Conservation (phyloP, 2,888 invertebrate species). For the Aricia artaxerxes region DNA sequence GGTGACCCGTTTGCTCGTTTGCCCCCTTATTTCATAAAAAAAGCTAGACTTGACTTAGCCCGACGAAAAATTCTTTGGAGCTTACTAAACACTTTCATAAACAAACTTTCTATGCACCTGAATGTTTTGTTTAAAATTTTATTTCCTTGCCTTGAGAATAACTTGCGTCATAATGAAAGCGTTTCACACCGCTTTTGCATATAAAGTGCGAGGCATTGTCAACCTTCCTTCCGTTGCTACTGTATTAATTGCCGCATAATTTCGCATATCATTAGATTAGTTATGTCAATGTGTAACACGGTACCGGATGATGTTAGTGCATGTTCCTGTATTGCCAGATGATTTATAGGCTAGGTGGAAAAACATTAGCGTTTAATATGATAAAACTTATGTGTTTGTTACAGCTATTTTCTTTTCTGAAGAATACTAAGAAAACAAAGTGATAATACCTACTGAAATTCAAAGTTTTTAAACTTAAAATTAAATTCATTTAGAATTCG, state of each 20-base stretch:
- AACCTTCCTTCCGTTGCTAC: slow-evolving; percentile 29
- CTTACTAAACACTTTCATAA: not conserved
- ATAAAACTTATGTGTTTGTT: no score
- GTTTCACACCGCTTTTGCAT: slow-evolving; percentile 38
- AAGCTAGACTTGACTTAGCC: no score
- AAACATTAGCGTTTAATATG: no score
- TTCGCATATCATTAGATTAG: slow-evolving; percentile 3
- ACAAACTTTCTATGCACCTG: slow-evolving; percentile 28
- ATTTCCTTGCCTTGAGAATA: slow-evolving; percentile 40
- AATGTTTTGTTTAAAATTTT: slow-evolving; percentile 46
- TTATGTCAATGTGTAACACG: not conserved
- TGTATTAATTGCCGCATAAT: slow-evolving; percentile 22
- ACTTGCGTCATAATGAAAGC: slow-evolving; percentile 38
- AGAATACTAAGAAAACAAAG: no score
- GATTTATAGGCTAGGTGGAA: not conserved
- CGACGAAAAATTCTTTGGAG: no score
- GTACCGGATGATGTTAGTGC: not conserved
- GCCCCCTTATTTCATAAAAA: no score
- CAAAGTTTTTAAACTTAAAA: no score
- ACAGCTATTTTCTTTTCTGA: no score
- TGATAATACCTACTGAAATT: no score
- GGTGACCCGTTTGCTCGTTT: no score
- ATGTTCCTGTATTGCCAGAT: not conserved
- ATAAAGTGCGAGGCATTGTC: slow-evolving; percentile 36
- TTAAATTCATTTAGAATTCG: no score